Conservation (phyloP, 2,113 vertebrate genomes). For the Anguilla rostrata region DNA sequence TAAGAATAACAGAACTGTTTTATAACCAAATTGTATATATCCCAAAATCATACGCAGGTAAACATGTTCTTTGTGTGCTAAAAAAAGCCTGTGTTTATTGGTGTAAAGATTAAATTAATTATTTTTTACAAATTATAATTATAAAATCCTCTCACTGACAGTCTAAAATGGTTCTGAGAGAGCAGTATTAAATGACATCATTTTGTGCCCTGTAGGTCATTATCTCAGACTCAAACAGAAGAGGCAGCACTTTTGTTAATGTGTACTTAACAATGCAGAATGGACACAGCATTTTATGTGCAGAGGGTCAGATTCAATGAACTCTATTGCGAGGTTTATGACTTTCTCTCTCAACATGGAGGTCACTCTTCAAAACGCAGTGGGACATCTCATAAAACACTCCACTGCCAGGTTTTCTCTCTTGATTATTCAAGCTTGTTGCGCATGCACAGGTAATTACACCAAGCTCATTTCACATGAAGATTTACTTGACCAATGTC, state of each 20-base stretch:
- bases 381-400: background rate
- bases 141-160: background rate
- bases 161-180: background rate
- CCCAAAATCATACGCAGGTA: no score
- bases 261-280: background rate
- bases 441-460: background rate
- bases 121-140: no score
- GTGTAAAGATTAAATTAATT: no score
- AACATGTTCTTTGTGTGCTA: no score
- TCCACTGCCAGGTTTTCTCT: background rate
- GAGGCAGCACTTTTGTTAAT: background rate
- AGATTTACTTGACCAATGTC: constrained; percentile 1
- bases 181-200: background rate
- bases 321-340: background rate
- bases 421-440: constrained; percentile 7
- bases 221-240: background rate
- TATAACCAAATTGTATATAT: no score
- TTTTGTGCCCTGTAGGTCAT: background rate
- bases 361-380: background rate
- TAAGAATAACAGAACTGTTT: no score
- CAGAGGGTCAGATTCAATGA: background rate
- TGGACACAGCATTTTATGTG: background rate
- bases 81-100: no score
- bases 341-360: background rate
- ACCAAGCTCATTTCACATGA: background rate